These are phyloP conservation scores for Lamellibrachia columna DNA, from an alignment of 2,888 invertebrate genomes.

Conservation along the genomic window DNA sequence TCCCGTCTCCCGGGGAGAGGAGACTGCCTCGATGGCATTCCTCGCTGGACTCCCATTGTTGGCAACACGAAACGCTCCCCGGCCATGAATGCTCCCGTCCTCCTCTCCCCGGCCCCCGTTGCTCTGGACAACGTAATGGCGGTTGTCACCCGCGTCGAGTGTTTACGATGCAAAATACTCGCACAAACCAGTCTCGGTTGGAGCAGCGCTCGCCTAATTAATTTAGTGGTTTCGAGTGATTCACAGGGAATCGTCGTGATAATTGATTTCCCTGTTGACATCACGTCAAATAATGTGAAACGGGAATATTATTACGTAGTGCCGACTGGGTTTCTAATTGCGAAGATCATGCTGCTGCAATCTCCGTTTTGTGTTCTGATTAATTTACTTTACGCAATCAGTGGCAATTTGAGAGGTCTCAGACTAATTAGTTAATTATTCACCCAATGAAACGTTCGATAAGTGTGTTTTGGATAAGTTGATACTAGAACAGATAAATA, in stretches of 20 bases:
- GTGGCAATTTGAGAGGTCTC: not conserved
- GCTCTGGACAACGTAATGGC: constrained; percentile 16
- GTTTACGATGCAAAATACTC: constrained; percentile 4
- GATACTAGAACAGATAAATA: not conserved
- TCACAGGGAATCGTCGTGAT: not conserved
- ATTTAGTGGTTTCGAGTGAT: not conserved
- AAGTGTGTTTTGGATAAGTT: not conserved
- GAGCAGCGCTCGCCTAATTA: not conserved
- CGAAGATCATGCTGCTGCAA: not conserved
- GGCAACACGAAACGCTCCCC: not conserved
- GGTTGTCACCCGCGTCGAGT: not conserved
- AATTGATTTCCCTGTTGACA: constrained; percentile 10
- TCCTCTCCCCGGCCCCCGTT: not conserved
- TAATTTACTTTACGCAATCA: not conserved
- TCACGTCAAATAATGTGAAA: constrained; percentile 6
- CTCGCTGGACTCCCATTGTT: not conserved
- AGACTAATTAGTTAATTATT: not conserved
- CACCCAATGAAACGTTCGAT: not conserved
- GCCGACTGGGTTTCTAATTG: not conserved
- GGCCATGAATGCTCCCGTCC: not conserved
- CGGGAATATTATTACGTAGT: not conserved
- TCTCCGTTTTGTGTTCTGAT: not conserved
- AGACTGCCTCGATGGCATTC: not conserved
- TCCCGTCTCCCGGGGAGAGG: not conserved
- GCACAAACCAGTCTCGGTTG: not conserved